Evolutionary conservation across 2,113 vertebrate species (phyloP), one percentile per base, ranked within the genome.

Genomic region (Gasterosteus aculeatus): DNA sequence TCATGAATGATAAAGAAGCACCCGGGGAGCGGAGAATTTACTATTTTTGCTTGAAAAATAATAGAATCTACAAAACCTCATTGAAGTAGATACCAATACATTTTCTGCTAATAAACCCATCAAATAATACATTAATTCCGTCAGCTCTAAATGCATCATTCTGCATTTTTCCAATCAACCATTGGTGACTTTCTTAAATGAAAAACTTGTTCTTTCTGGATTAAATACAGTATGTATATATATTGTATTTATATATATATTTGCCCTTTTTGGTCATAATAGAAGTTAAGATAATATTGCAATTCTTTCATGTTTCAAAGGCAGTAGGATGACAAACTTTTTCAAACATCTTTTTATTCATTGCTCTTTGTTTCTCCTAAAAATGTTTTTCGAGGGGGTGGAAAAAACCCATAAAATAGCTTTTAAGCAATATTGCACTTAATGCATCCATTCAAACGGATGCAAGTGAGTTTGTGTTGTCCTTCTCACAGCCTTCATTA

Each of bases 381-480:
- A 59, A 69, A 15, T 22, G 14, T 12, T 53, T 79, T 56, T 64
- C 14, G 57, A 38, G 42, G 35, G 35, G 35, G 1, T 29, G 22
- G 18, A 69, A 60, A 69, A 69, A n/a, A 2, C 1, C 26, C 49
- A 51, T 44, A 69, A 67, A 81, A 38, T 26, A 72, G 49, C 60
- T 68, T 80, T 78, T 46, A 69, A 22, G 35, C 57, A 59, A 60
- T 63, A 61, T 74, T 79, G 68, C 51, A 63, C 73, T 72, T 69
- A 84, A 84, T 12, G 11, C 70, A 63, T 80, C 76, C 64, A 69
- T 83, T 90, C 61, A 80, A 83, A 65, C 53, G 5, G 31, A 86
- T 88, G 83, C 72, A 87, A 85, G 88, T 88, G 71, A 85, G 78
- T 75, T 77, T 66, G 69, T 79, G 84, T 77, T 84, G 81, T 74